A percentile compares a stretch with the other conserved stretches of the same genome.
Conservation (phyloP, 2,888 invertebrate species). For the Plebejus argus region DNA sequence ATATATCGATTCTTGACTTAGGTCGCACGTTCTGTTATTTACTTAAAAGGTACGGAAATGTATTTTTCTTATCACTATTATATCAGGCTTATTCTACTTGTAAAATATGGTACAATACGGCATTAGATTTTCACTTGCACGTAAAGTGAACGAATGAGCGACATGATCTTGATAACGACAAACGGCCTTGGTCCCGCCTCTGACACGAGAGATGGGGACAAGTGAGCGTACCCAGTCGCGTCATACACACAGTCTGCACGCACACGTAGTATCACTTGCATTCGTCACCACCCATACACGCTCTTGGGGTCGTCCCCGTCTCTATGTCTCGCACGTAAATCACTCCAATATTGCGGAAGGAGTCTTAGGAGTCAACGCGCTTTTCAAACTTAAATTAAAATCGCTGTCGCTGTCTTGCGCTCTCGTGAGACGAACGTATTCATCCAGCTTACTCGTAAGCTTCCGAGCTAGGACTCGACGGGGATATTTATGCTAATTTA, state of each 20-base stretch:
- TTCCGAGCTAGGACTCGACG: constrained; percentile 66
- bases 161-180: constrained; percentile 76
- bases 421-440: constrained; percentile 55
- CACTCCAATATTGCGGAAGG: constrained; percentile 55
- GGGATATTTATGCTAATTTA: constrained; percentile 72
- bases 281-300: constrained; percentile 71
- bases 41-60: constrained; percentile 78
- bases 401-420: constrained; percentile 72
- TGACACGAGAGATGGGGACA: constrained; percentile 76
- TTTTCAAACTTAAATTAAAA: constrained; percentile 67
- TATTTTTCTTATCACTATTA: constrained; percentile 73
- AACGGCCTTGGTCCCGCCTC: constrained; percentile 73
- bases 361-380: constrained; percentile 61
- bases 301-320: constrained; percentile 76
- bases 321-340: constrained; percentile 63
- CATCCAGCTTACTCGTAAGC: constrained; percentile 51
- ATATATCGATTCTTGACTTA: constrained; percentile 79
- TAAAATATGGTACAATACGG: constrained; percentile 78
- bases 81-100: constrained; percentile 73
- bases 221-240: constrained; percentile 70
- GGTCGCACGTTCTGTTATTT: constrained; percentile 80
- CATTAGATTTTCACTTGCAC: constrained; percentile 63
- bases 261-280: constrained; percentile 53
- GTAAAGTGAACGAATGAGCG: constrained; percentile 78
- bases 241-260: constrained; percentile 49